Evolutionary conservation across 1,140 invertebrate species (phyloP).

Genomic region (Mercenaria mercenaria): DNA sequence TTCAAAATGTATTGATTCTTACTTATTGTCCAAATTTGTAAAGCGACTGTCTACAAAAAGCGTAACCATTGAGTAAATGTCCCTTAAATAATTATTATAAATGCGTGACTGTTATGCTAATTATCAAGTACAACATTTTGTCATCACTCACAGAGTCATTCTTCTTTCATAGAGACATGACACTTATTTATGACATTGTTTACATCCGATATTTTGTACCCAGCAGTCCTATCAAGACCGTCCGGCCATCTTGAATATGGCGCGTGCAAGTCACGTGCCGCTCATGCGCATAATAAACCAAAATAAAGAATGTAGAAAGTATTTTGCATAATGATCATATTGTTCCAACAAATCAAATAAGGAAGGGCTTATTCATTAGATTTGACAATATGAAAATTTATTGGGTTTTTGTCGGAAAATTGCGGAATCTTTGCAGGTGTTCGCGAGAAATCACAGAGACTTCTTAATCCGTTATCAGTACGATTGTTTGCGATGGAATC

Average conservation of each 20-base stretch:
- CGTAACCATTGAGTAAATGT: too few species aligned
- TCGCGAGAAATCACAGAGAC: background rate
- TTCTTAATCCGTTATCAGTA: slow-evolving; percentile 48
- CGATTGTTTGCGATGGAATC: slow-evolving; percentile 32
- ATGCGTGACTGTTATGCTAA: slow-evolving; percentile 3
- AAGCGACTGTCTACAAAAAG: too few species aligned
- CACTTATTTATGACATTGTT: slow-evolving; percentile 50
- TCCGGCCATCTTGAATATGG: slow-evolving; percentile 54
- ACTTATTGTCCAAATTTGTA: too few species aligned
- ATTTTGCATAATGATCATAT: slow-evolving; percentile 67
- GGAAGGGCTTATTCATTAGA: slow-evolving; percentile 60
- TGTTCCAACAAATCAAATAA: slow-evolving; percentile 68
- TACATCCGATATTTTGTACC: slow-evolving; percentile 50
- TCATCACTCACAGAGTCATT: slow-evolving; percentile 8
- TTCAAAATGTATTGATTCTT: too few species aligned
- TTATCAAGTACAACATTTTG: slow-evolving; percentile 6
- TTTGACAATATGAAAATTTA: slow-evolving; percentile 68
- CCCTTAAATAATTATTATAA: background rate
- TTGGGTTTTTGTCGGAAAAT: slow-evolving; percentile 63
- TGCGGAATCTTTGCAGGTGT: slow-evolving; percentile 61
- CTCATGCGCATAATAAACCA: slow-evolving; percentile 20
- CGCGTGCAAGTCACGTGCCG: slow-evolving; percentile 60
- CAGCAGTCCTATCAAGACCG: slow-evolving; percentile 1
- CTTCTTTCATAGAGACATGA: slow-evolving; percentile 6
- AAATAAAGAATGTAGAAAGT: slow-evolving; percentile 62